Evolutionary conservation across 2,888 invertebrate genomes (phyloP).

Genomic region (Hetaerina titia): DNA sequence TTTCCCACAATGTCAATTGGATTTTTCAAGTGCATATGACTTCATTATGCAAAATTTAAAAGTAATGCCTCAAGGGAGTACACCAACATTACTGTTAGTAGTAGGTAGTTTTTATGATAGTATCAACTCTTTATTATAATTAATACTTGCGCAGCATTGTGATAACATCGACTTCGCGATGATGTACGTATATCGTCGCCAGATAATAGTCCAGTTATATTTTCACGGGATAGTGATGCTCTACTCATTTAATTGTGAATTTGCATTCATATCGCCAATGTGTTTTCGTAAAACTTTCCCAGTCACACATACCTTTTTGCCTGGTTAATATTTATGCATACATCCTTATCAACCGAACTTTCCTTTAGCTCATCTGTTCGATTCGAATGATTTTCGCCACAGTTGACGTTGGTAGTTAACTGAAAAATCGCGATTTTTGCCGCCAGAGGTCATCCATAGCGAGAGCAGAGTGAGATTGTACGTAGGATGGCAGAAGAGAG

Average conservation of each 20-base stretch:
- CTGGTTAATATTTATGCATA: not conserved
- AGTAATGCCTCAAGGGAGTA: too few species aligned
- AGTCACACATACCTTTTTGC: not conserved
- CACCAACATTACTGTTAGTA: too few species aligned
- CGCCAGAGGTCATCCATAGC: not conserved
- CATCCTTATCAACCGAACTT: not conserved
- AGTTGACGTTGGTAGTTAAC: not conserved
- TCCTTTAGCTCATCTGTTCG: not conserved
- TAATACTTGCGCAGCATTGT: too few species aligned
- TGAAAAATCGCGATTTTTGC: slow-evolving; percentile 18
- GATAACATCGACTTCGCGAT: too few species aligned
- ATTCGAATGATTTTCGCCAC: not conserved
- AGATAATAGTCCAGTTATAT: too few species aligned
- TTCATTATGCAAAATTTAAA: too few species aligned
- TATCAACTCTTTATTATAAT: too few species aligned
- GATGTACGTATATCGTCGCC: too few species aligned
- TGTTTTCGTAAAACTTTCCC: not conserved
- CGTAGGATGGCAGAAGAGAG: not conserved
- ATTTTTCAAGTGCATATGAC: too few species aligned
- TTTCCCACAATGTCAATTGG: too few species aligned
- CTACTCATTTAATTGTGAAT: not conserved
- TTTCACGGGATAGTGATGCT: not conserved
- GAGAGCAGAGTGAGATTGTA: not conserved
- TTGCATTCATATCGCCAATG: not conserved
- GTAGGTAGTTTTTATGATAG: too few species aligned